Conservation (phyloP, 1,140 invertebrate genomes). For the Papilio glaucus region DNA sequence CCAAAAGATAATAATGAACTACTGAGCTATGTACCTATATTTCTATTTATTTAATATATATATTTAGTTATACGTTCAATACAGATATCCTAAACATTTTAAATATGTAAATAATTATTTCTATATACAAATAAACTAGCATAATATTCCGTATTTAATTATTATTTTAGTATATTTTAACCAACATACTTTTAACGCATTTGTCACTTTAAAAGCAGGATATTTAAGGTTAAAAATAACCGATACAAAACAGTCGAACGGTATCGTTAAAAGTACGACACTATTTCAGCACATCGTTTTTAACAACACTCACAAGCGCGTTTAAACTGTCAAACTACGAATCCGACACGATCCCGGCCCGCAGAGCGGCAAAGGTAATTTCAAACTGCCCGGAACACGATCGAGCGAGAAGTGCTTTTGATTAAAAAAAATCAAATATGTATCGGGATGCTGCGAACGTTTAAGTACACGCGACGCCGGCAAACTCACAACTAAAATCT, state of each 20-base stretch:
- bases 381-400: background rate
- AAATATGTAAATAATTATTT: no score
- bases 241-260: background rate
- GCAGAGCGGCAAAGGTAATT: background rate
- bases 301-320: background rate
- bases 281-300: slow-evolving; percentile 5
- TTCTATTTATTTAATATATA: no score
- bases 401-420: background rate
- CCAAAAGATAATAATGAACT: no score
- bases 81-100: no score
- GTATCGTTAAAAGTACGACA: background rate
- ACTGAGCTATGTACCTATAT: no score
- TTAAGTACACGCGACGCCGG: slow-evolving; percentile 49
- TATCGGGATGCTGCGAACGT: slow-evolving; percentile 39
- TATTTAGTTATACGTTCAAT: no score
- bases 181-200: no score
- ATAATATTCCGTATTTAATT: no score
- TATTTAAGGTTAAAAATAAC: background rate
- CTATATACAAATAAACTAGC: no score
- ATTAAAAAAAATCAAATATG: slow-evolving; percentile 16
- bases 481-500: slow-evolving; percentile 61
- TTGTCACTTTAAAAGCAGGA: no score
- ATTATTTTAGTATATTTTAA: no score
- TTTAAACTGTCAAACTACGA: slow-evolving; percentile 9
- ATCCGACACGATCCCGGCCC: background rate